These are phyloP conservation scores for Drosophila trapezifrons DNA, from an alignment of 1,140 invertebrate species.

Conservation along the genomic window DNA sequence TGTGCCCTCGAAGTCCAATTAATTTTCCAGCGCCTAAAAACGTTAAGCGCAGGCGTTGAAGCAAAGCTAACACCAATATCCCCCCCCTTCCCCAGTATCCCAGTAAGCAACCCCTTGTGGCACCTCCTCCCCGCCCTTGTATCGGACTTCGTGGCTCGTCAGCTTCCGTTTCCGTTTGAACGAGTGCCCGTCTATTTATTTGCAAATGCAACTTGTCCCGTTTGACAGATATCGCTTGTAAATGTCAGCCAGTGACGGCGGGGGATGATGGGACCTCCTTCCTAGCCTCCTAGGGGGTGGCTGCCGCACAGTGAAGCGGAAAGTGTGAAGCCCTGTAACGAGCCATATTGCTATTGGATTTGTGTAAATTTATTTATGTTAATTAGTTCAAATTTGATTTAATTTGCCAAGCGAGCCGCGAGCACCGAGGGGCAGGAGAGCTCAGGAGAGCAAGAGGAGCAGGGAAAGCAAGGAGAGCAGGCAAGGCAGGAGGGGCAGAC, in stretches of 20 bases:
- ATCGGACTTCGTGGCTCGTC: slow-evolving; percentile 52
- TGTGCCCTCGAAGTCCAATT: slow-evolving; percentile 62
- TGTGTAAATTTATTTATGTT: slow-evolving; percentile 83
- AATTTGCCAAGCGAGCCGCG: slow-evolving; percentile 55
- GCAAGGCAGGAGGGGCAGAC: neutral
- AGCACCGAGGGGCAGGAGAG: neutral
- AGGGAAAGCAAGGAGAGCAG: neutral
- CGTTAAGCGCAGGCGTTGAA: slow-evolving; percentile 75
- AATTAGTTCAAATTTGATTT: slow-evolving; percentile 83
- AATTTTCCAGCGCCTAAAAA: slow-evolving; percentile 78
- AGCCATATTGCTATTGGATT: slow-evolving; percentile 81
- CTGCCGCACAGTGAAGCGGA: slow-evolving; percentile 60
- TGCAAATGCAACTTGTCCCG: slow-evolving; percentile 81
- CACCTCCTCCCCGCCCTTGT: neutral
- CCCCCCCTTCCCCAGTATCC: neutral
- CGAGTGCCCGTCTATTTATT: slow-evolving; percentile 74
- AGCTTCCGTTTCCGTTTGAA: slow-evolving; percentile 78
- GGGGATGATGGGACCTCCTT: neutral
- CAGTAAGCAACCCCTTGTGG: neutral
- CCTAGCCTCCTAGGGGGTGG: neutral
- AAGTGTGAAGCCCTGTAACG: slow-evolving; percentile 80
- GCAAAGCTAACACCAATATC: slow-evolving; percentile 32
- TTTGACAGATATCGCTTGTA: slow-evolving; percentile 81
- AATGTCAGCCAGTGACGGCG: slow-evolving; percentile 47
- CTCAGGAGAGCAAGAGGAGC: neutral